Base-by-base conservation (phyloP, 2,797 vertebrate species). In the Phataginus tetradactyla region DNA sequence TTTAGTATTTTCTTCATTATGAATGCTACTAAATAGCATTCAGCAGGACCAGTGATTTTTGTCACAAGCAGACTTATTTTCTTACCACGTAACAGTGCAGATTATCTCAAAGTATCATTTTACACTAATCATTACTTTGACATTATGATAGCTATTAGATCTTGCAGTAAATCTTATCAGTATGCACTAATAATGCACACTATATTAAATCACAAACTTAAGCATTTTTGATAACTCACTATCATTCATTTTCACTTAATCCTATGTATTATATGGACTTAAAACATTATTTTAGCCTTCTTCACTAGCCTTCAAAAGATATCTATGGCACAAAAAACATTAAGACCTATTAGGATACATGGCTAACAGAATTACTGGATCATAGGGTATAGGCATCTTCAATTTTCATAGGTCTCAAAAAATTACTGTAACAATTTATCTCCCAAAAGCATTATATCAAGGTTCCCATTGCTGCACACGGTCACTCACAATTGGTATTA, bases 1-100 rank as follows among this genome's bases (percentile, higher is more conserved):
- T 66, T 39, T 91, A 83, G 34, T 32, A 86, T 71, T 80, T 81
- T 14, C 57, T 90, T 86, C 27, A 75, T 91, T 75, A 91, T n/a
- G 45, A 91, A 85, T 91, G 10, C 49, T 11, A 68, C 13, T 64
- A 85, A 72, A 66, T 21, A 68, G 51, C 15, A 81, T 49, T 75
- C n/a, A 95, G 63, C 23, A 93, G 53, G 79, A 74, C 29, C 39
- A 77, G 27, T 71, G 23, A 74, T 39, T 93, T 83, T 57, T 89
- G 57, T 66, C 39, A 92, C 57, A 34, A 34, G 34, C 5, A 72
- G 27, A 75, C n/a, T 51, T 86, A 71, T 61, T 83, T 90, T 84
- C 32, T 39, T 53, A 55, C 45, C 53, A 84, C 7, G 5, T 72
- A 75, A 74, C 25, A 93, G 42, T 79, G 21, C 13, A 85, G 34